Evolutionary conservation across 2,888 invertebrate genomes (phyloP), one percentile per base, ranked within the genome.

Genomic region (Acanthosepion esculentum): DNA sequence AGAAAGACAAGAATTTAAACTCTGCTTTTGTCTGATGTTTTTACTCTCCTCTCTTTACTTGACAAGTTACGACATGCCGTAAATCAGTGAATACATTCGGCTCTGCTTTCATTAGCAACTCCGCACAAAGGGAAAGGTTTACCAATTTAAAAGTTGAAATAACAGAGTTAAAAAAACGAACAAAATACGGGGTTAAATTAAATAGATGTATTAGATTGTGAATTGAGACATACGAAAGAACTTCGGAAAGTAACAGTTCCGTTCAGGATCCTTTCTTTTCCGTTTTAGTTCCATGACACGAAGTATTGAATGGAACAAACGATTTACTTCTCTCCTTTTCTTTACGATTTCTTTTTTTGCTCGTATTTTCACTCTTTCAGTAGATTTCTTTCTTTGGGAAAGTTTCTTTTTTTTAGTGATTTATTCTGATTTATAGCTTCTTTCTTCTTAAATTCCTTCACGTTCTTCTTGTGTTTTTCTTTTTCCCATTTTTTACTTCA

Each of bases 61-160:
- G 78, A 78, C 78, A 78, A 78, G n/a, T 78, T n/a, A 78, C 78
- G n/a, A 78, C n/a, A 78, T 78, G 78, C n/a, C n/a, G 78, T 78
- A 78, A 78, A 78, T n/a, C 15, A n/a, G n/a, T 5, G 78, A 78
- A 15, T 12, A 3, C 10, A n/a, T 78, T 78, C n/a, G 15, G 12
- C 33, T 78, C n/a, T 5, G 78, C 15, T 78, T 78, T 78, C n/a
- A 78, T 10, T n/a, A n/a, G n/a, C n/a, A 78, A n/a, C 33, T n/a
- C n/a, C 1, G n/a, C 78, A 78, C 78, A 78, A 78, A 78, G 18
- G n/a, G 15, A 78, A 26, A 33, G 78, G 78, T 0, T n/a, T 78
- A 15, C 18, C 15, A 33, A 78, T 78, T 78, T 78, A n/a, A 78
- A 78, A 33, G 78, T 78, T 78, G n/a, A n/a, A n/a, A 23, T 33